Base-by-base conservation (phyloP, 30 jellyfish, hydroid and myxozoan genomes). In the Aurelia sp. region DNA sequence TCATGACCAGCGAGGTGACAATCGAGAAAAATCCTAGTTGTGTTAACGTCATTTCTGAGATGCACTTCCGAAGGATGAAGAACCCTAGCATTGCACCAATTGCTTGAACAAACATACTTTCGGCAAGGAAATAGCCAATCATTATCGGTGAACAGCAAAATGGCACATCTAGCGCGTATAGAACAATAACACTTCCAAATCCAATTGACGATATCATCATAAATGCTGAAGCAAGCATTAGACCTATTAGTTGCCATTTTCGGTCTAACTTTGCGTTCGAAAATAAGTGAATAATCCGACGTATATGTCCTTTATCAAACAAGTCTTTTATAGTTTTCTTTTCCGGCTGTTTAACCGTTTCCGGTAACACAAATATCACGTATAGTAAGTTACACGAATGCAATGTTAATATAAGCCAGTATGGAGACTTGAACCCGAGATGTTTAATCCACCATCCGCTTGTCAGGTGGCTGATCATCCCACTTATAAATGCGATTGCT, bases 381-480 rank as follows among this genome's bases (percentile, higher is more conserved):
- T 94, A 94, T 16, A 89, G 8, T 38, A 94, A 50, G 47, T 95
- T 82, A 21, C 81, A 48, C 18, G 72, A 44, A 64, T 94, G 99
- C 33, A 94, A 75, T 22, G 91, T 24, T 15, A 89, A 63, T 53
- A 94, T 94, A 63, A 94, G 87, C 90, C 96, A 89, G 76, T 94
- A 94, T 8, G 99, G 99, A 27, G 99, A 97, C 63, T 94, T 94
- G 82, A 94, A 94, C 18, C 99, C 99, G 21, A 94, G 80, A 61
- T 94, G 97, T 33, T 84, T 95, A 31, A 94, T 94, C 99, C 99
- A 94, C 99, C 99, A 94, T 18, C 99, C 99, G 86, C 97, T 88
- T 41, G 99, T 88, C 78, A 94, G 63, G 63, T 94, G 99, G 65
- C 97, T 88, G 4, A 89, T 88, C 99, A 94, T 94, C n/a, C 99